Percentiles rank a stretch among this genome's conserved stretches.
Evolutionary conservation across 2,888 invertebrate genomes (phyloP).

Genomic region (Lepidocyrtoides sp.): DNA sequence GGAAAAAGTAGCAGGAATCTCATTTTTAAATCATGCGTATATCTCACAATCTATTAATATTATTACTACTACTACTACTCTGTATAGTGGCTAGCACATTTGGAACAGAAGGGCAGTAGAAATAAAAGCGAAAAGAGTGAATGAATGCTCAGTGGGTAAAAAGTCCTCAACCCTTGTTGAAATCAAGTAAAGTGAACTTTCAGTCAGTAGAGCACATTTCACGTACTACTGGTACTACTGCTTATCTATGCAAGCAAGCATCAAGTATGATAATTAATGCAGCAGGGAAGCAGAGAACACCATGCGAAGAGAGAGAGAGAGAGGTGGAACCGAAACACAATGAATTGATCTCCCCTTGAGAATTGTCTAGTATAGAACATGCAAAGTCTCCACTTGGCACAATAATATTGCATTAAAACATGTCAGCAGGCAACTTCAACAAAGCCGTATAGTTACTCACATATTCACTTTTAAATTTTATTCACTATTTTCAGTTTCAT

Average conservation of each 20-base stretch:
- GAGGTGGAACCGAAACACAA: conserved; percentile 46
- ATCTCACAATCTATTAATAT: conserved; percentile 42
- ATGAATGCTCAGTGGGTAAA: conserved; percentile 35
- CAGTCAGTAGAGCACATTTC: conserved; percentile 69
- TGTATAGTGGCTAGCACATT: background rate
- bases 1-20: conserved; percentile 21
- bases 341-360: conserved; percentile 64
- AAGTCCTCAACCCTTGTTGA: background rate
- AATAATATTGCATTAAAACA: conserved; percentile 37
- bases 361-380: background rate
- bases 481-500: background rate
- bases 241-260: conserved; percentile 71
- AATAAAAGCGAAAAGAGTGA: conserved; percentile 29
- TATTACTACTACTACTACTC: conserved; percentile 6
- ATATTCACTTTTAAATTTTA: background rate
- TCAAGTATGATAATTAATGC: conserved; percentile 81
- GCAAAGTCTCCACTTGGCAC: background rate
- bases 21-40: conserved; percentile 29
- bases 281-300: conserved; percentile 37
- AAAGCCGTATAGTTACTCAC: background rate
- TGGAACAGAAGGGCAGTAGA: background rate
- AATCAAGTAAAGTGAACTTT: conserved; percentile 43
- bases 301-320: conserved; percentile 11
- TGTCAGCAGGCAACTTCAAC: conserved; percentile 25
- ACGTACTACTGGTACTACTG: too few species aligned